Evolutionary conservation across 1,140 invertebrate species (phyloP).

Genomic region (Oreohelix idahoensis): DNA sequence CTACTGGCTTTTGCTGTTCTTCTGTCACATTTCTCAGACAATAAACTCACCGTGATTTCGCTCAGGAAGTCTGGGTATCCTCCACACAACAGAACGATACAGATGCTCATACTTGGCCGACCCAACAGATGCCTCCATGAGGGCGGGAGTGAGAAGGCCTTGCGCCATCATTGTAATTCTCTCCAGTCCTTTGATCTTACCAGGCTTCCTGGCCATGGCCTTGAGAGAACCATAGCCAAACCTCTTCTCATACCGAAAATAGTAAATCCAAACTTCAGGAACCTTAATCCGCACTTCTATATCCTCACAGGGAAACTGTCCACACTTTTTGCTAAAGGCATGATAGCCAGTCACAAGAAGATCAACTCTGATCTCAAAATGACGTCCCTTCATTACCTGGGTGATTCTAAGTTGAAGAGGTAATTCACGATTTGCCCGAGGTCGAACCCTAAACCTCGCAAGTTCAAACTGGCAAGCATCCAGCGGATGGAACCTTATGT

Average conservation of each 20-base stretch:
- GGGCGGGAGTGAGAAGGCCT: slow-evolving; percentile 86
- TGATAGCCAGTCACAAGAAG: slow-evolving; percentile 96
- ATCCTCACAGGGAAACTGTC: slow-evolving; percentile 85
- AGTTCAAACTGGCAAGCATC: slow-evolving; percentile 94
- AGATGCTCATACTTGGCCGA: slow-evolving; percentile 99
- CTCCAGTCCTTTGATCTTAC: slow-evolving; percentile 77
- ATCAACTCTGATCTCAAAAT: slow-evolving; percentile 94
- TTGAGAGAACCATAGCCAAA: slow-evolving; percentile 99
- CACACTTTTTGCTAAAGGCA: slow-evolving; percentile 92
- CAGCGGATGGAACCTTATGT: slow-evolving; percentile 97
- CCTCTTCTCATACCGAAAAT: slow-evolving; percentile 98
- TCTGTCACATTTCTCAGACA: too few species aligned
- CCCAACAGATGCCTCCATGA: slow-evolving; percentile 98
- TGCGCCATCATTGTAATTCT: slow-evolving; percentile 81
- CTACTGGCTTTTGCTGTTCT: too few species aligned
- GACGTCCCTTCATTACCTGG: slow-evolving; percentile 65
- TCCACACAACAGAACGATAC: slow-evolving; percentile 96
- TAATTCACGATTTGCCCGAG: slow-evolving; percentile 96
- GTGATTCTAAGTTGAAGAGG: slow-evolving; percentile 89
- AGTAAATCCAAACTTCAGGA: slow-evolving; percentile 98
- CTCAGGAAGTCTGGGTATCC: slow-evolving; percentile 95
- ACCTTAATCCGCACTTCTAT: slow-evolving; percentile 97
- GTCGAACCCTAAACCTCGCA: slow-evolving; percentile 95
- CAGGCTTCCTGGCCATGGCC: slow-evolving; percentile 88
- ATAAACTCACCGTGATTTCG: slow-evolving; percentile 90